These are phyloP conservation scores for Tineola bisselliella DNA, from an alignment of 2,888 invertebrate genomes.

Conservation along the genomic window DNA sequence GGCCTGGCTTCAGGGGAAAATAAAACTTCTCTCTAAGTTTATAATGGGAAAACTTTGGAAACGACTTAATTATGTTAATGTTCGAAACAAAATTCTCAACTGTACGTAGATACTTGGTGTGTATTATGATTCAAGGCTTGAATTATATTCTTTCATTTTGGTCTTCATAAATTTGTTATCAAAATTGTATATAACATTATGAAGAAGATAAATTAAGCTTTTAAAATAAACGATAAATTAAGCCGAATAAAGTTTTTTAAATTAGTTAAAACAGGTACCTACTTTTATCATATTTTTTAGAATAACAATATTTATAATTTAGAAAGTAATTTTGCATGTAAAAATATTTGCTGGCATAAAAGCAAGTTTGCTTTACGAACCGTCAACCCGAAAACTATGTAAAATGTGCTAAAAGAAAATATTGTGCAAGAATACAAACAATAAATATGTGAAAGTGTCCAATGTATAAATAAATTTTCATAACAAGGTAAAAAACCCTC, in stretches of 20 bases:
- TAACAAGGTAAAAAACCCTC: not conserved
- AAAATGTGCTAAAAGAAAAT: slow-evolving; percentile 5
- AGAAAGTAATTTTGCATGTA: not conserved
- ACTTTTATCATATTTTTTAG: not conserved
- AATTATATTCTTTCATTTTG: slow-evolving; percentile 4
- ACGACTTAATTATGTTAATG: slow-evolving; percentile 70
- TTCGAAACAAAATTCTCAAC: slow-evolving; percentile 67
- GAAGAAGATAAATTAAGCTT: too few relatives aligned
- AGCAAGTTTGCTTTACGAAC: not conserved
- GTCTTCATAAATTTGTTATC: not conserved
- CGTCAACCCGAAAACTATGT: not conserved
- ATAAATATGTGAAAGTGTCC: slow-evolving; percentile 7
- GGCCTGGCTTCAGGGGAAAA: slow-evolving; percentile 66
- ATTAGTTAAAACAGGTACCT: too few relatives aligned
- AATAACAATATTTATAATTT: not conserved
- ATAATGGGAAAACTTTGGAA: slow-evolving; percentile 70
- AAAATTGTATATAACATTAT: not conserved
- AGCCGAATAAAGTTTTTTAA: too few relatives aligned
- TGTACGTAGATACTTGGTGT: slow-evolving; percentile 10
- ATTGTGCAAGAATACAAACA: not conserved
- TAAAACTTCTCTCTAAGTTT: slow-evolving; percentile 69
- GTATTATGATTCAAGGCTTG: slow-evolving; percentile 12
- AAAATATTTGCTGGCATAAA: not conserved
- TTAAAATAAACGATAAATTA: too few relatives aligned
- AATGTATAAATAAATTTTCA: not conserved